These are phyloP conservation scores for Chionis minor DNA, from an alignment of 2,113 vertebrate species.

Conservation along the genomic window DNA sequence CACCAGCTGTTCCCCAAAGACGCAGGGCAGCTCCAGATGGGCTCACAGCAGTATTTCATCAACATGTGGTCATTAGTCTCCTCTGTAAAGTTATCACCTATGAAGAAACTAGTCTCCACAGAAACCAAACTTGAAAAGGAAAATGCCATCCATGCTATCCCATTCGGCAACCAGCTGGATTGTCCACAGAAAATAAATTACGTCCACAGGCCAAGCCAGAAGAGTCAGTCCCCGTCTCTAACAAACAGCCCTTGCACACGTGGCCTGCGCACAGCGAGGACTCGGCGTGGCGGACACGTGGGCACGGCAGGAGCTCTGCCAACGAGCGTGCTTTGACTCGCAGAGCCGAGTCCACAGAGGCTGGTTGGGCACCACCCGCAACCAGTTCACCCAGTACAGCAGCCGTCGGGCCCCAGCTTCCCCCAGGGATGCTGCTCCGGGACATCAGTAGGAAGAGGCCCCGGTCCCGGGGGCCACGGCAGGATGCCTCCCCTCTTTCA, in stretches of 20 bases:
- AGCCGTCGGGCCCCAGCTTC: neutral
- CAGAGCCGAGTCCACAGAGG: neutral
- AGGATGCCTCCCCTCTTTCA: neutral
- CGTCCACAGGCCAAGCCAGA: neutral
- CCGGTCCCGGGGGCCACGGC: rapidly evolving
- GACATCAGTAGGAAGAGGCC: rapidly evolving
- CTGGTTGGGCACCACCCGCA: rapidly evolving
- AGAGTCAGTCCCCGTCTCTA: neutral
- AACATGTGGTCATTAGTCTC: neutral
- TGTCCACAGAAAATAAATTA: neutral
- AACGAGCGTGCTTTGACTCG: rapidly evolving
- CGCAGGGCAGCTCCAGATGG: neutral
- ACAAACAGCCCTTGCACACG: rapidly evolving
- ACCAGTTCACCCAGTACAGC: neutral
- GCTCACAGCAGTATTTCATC: neutral
- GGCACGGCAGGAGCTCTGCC: neutral
- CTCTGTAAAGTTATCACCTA: constrained; percentile 34
- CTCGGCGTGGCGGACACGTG: rapidly evolving
- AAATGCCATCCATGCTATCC: neutral
- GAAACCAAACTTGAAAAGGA: neutral
- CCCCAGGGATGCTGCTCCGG: neutral
- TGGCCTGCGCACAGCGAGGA: neutral
- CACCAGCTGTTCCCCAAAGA: neutral
- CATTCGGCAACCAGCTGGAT: neutral
- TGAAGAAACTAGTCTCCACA: neutral